These are phyloP conservation scores for Coremacera marginata DNA, from an alignment of 2,888 invertebrate species.

Conservation along the genomic window DNA sequence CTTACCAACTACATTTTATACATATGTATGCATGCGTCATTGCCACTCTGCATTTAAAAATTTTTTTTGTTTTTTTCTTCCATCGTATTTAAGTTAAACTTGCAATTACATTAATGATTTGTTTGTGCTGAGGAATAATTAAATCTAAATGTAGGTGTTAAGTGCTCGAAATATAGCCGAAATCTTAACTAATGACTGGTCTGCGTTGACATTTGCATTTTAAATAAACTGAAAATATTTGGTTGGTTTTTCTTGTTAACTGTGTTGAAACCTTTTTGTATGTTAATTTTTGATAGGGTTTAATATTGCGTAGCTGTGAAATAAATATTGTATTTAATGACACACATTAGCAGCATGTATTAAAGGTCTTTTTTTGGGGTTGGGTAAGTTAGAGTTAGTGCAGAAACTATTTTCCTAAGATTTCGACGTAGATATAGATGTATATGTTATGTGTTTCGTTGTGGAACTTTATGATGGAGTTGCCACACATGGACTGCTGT, in stretches of 20 bases:
- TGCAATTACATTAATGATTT: slow-evolving; percentile 39
- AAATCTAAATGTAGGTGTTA: slow-evolving; percentile 64
- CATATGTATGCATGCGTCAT: not conserved
- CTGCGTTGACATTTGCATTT: slow-evolving; percentile 15
- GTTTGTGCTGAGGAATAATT: slow-evolving; percentile 62
- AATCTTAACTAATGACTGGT: slow-evolving; percentile 13
- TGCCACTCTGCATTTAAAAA: not conserved
- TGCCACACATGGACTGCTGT: too few relatives aligned
- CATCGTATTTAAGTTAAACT: not conserved
- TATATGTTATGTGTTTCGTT: too few relatives aligned
- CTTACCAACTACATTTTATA: not conserved
- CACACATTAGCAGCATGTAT: not conserved
- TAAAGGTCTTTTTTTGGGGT: not conserved
- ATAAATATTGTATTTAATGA: not conserved
- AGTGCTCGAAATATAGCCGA: slow-evolving; percentile 39
- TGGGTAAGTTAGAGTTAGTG: too few relatives aligned
- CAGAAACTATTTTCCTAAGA: too few relatives aligned
- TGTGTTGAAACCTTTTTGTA: not conserved
- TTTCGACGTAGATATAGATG: too few relatives aligned
- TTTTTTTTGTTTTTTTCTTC: too few relatives aligned
- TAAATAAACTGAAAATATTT: not conserved
- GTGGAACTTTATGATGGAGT: too few relatives aligned
- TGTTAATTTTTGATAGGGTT: not conserved
- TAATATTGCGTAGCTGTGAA: not conserved
- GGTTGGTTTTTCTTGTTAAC: not conserved